Base-by-base conservation (phyloP, 1,140 invertebrate species). In the Eupristina koningsbergeri region DNA sequence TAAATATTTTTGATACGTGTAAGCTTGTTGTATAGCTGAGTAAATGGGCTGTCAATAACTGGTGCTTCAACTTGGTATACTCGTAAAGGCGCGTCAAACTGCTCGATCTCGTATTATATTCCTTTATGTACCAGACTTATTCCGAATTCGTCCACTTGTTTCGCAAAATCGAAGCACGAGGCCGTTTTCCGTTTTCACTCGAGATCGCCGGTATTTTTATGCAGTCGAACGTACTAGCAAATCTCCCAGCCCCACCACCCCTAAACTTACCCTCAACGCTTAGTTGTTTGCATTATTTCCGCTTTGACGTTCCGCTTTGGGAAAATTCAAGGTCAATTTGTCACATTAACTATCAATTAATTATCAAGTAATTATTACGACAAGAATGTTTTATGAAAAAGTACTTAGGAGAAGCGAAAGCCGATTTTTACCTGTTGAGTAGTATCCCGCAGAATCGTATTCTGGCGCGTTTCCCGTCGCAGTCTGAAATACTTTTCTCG, bases 221-320 rank as follows among this genome's bases (percentile, higher is more conserved):
- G 69, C 78, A 53, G 45, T 69, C 63, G 75, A 81, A 77, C 64
- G 63, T 71, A 85, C 67, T 58, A 75, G 17, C 45, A 47, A 69
- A n/a, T 1, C 31, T n/a, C 2, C 22, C 47, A 15, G 53, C 47
- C 47, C 13, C 7, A 50, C 41, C 41, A 13, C 41, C 41, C 83
- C 76, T 58, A 79, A 79, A 22, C n/a, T n/a, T n/a, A 45, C 63
- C 58, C 31, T 53, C 39, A 69, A 83, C 17, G 76, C 75, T 78
- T 29, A 83, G 50, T 79, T 69, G 71, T 85, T 81, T 73, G 73
- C 29, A 81, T 61, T 67, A 69, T 67, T 79, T 85, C 84, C 84
- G 76, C 80, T 85, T 85, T 85, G 84, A 85, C 84, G 84, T 85
- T 85, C 84, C 84, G 84, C 84, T 82, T 85, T 82, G 84, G 45